phyloP scores from a whole-genome alignment of 1,140 invertebrate species.

The Aporrectodea caliginosa region DNA sequence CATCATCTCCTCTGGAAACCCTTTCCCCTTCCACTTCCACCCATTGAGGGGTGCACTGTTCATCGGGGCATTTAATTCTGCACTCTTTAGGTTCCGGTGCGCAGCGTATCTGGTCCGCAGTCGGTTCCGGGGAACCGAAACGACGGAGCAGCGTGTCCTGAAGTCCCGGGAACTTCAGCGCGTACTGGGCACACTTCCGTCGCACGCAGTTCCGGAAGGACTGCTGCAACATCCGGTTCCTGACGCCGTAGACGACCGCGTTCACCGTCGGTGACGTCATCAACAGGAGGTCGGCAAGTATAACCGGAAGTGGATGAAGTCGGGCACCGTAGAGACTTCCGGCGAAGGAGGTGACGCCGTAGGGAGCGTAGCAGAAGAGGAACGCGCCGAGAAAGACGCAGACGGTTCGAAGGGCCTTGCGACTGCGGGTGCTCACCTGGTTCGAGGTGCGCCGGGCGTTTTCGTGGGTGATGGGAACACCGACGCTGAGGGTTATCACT shows the following conservation, averaged over 20 bases:
- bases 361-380: neutral
- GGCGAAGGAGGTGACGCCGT: neutral
- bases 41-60: no score
- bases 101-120: neutral
- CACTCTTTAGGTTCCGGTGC: no score
- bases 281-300: constrained; percentile 58
- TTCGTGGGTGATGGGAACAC: constrained; percentile 17
- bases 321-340: neutral
- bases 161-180: neutral
- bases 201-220: constrained; percentile 73
- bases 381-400: neutral
- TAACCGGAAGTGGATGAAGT: neutral
- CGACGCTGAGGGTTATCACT: constrained; percentile 20
- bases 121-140: neutral
- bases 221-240: constrained; percentile 64
- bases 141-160: neutral
- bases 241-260: constrained; percentile 71
- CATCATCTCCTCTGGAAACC: no score
- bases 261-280: constrained; percentile 69
- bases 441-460: neutral
- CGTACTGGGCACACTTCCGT: constrained; percentile 60
- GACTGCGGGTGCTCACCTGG: neutral
- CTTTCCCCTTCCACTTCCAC: no score
- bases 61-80: no score
- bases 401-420: neutral